Base-by-base conservation (phyloP, 2,113 vertebrate species). In the Thinocorus orbignyianus region DNA sequence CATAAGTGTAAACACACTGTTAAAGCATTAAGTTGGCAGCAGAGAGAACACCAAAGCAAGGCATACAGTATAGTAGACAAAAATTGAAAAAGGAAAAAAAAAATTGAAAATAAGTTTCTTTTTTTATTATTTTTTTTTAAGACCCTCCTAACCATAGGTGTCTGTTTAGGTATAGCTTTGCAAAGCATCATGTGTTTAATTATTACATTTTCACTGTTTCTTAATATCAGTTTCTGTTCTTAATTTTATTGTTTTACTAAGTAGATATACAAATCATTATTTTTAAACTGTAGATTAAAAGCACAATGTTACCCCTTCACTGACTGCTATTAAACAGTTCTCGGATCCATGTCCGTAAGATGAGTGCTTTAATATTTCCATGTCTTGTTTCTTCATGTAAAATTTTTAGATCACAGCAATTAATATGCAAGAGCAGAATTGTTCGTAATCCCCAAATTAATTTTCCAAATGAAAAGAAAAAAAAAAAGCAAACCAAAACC, bases 41-140 rank as follows among this genome's bases (percentile, higher is more conserved):
- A 97, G 96, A 96, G 79, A 98, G 95, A 98, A 98, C 97, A 98
- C 98, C 98, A 98, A 98, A 98, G 98, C 95, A 97, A 98, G 97
- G 97, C 86, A 97, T 97, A 97, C 95, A 97, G 96, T 97, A 90
- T 97, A 97, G 97, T 97, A 98, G 96, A 93, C 68, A 96, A 93
- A 97, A 97, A 87, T 81, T 94, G 77, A 90, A 90, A 92, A 88
- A 57, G 61, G 76, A 91, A 85, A 90, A 48, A 46, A 91, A 90
- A 90, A 88, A 66, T 93, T 97, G 86, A 93, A 95, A 96, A 93
- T 80, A 91, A 88, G 61, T 96, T 92, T 96, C 78, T 94, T 92
- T 92, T 92, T 94, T 90, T 65, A 39, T 64, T 86, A 80, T 86
- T 92, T 68, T 81, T 89, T 88, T 88, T 96, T 93, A 98, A 97